These are phyloP conservation scores for Griposia aprilina DNA, from an alignment of 2,888 invertebrate genomes.

Conservation along the genomic window DNA sequence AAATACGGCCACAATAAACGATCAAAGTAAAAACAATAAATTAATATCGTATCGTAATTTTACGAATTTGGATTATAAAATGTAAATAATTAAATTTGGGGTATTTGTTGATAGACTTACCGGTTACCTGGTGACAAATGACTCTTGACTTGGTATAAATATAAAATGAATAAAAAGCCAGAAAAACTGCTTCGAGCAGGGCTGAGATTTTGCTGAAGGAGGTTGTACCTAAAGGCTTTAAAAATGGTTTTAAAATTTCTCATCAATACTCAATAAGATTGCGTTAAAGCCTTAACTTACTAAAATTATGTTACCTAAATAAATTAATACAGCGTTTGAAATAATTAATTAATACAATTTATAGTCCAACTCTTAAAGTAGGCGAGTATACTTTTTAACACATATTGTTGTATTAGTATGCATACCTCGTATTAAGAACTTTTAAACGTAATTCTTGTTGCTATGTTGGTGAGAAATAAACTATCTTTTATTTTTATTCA, in stretches of 20 bases:
- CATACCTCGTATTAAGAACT: not conserved
- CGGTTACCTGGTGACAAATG: not conserved
- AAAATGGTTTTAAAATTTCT: too few relatives aligned
- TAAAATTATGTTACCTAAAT: not conserved
- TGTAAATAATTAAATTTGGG: not conserved
- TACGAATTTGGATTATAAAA: not conserved
- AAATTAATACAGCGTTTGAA: not conserved
- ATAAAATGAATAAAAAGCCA: not conserved
- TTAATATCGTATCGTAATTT: not conserved
- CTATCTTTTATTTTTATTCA: too few relatives aligned
- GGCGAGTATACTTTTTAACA: too few relatives aligned
- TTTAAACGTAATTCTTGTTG: too few relatives aligned
- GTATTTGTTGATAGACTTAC: not conserved
- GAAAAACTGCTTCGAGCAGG: not conserved
- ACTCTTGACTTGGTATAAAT: not conserved
- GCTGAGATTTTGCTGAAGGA: not conserved
- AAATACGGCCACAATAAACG: slow-evolving; percentile 6
- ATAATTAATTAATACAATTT: not conserved
- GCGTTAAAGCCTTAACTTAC: not conserved
- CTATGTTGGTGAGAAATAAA: too few relatives aligned
- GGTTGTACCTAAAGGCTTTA: not conserved
- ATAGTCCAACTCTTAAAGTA: not conserved
- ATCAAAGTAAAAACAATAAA: not conserved
- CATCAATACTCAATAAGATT: not conserved
- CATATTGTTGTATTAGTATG: too few relatives aligned